phyloP scores from a whole-genome alignment of 2,797 vertebrate genomes.

The Malurus leucopterus region DNA sequence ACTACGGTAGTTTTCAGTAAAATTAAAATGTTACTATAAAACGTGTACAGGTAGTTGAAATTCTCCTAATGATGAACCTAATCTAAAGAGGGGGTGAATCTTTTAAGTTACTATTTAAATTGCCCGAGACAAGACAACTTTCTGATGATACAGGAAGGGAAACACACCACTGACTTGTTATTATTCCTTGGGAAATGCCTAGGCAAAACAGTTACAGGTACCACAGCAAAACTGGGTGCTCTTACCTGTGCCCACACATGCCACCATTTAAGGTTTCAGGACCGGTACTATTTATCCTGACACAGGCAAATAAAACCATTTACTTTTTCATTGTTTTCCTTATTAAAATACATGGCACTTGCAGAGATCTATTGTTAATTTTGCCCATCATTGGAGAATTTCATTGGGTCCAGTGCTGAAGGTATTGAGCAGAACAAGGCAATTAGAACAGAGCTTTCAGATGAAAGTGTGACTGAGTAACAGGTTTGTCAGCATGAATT shows the following conservation, averaged over 20 bases:
- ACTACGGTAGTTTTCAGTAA: neutral
- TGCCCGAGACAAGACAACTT: neutral
- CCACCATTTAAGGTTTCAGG: neutral
- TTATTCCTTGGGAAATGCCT: neutral
- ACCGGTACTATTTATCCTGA: neutral
- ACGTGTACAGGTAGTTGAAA: neutral
- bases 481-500: neutral
- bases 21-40: neutral
- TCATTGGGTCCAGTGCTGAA: rapidly evolving
- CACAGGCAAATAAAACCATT: neutral
- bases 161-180: neutral
- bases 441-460: neutral
- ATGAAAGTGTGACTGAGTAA: neutral
- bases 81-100: neutral
- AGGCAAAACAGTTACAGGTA: neutral
- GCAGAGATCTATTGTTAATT: neutral
- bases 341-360: neutral
- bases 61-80: neutral
- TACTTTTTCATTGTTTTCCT: neutral
- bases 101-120: neutral
- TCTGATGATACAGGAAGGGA: neutral
- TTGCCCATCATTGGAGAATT: neutral
- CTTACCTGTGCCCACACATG: neutral
- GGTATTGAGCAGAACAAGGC: neutral
- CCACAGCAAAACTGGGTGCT: neutral